Evolutionary conservation across 2,113 vertebrate species (phyloP).

Genomic region (Muntiacus muntjak): DNA sequence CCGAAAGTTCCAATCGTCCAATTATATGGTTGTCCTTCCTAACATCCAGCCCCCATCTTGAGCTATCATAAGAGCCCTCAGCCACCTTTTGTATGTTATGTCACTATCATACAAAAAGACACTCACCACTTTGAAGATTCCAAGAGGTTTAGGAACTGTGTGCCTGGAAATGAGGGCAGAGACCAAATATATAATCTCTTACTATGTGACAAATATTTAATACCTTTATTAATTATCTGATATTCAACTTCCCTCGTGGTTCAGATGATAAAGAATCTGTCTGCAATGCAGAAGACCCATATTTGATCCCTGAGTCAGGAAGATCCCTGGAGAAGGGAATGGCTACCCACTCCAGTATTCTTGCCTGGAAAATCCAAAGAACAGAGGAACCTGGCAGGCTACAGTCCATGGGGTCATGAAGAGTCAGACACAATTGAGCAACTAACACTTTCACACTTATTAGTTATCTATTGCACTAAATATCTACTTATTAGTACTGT

Average conservation of each 20-base stretch:
- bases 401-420: background rate
- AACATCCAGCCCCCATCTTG: background rate
- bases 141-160: background rate
- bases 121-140: background rate
- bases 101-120: background rate
- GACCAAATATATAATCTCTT: background rate
- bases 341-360: background rate
- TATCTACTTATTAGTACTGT: background rate
- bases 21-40: background rate
- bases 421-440: background rate
- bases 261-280: background rate
- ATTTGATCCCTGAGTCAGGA: background rate
- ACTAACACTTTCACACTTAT: background rate
- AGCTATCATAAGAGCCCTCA: background rate
- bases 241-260: background rate
- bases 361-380: background rate
- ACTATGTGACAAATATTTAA: background rate
- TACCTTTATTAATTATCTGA: background rate
- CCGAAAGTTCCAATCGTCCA: background rate
- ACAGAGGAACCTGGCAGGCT: background rate
- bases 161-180: background rate
- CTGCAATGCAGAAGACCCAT: background rate
- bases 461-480: background rate
- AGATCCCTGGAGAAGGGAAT: background rate
- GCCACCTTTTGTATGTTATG: background rate